Evolutionary conservation across 2,113 vertebrate species (phyloP).

Genomic region (Martes martes): DNA sequence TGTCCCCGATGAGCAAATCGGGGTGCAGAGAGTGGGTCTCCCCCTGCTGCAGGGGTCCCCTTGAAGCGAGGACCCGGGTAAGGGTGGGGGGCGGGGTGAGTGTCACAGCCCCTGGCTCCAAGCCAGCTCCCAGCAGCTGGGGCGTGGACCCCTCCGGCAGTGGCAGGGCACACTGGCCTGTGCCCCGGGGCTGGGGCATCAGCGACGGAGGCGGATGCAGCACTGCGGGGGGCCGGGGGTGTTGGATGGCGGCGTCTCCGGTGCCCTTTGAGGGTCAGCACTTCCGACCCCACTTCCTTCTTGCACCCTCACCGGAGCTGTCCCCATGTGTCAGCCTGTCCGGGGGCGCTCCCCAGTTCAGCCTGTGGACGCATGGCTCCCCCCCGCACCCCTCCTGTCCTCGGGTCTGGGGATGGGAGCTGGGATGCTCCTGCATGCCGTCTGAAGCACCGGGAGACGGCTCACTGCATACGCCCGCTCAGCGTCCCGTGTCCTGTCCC

Average conservation of each 20-base stretch:
- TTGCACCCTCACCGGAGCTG: no score
- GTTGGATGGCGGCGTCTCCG: not conserved
- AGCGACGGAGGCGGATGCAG: no score
- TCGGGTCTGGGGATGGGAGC: not conserved
- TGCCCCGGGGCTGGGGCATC: not conserved
- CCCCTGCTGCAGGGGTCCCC: not conserved
- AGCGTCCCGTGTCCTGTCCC: not conserved
- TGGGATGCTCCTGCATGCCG: not conserved
- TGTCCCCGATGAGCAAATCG: not conserved
- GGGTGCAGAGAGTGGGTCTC: not conserved
- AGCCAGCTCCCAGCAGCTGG: not conserved
- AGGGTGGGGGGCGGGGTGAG: not conserved
- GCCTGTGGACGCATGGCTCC: not conserved
- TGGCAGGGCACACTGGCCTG: not conserved
- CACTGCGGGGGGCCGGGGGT: not conserved
- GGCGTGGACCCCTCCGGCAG: not conserved
- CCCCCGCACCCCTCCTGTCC: not conserved
- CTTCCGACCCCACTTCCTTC: not conserved
- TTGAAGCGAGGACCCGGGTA: not conserved
- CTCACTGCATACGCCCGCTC: not conserved
- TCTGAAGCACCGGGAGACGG: not conserved
- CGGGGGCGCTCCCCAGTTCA: not conserved
- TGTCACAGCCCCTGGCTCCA: fast-evolving
- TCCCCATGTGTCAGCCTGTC: not conserved
- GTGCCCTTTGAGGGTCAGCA: not conserved